Percentiles rank a stretch among this genome's conserved stretches.
These are phyloP conservation scores for Cavia aperea DNA, from an alignment of 2,113 vertebrate species.

Conservation along the genomic window DNA sequence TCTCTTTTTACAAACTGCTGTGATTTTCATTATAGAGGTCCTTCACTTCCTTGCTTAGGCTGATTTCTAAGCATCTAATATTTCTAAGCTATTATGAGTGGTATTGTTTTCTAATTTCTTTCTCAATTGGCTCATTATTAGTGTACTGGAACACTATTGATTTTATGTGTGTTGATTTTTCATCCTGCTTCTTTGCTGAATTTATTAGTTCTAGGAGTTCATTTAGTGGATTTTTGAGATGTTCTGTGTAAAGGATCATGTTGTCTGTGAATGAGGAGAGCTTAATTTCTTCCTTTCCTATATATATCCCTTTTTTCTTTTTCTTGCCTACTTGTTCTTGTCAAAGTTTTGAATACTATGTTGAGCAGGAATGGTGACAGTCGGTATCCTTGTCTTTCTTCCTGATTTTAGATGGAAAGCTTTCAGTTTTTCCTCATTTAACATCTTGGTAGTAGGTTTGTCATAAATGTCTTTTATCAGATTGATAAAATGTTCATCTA, in stretches of 20 bases:
- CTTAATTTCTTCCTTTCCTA: not conserved
- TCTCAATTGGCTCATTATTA: not conserved
- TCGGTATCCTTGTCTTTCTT: not conserved
- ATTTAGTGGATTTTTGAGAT: not conserved
- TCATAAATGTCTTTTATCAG: not conserved
- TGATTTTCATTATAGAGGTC: not conserved
- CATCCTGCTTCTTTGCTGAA: not conserved
- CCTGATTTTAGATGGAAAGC: not conserved
- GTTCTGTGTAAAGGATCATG: not conserved
- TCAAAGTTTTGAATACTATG: not conserved
- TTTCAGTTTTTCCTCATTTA: not conserved
- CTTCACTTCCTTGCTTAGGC: not conserved
- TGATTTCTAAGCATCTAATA: not conserved
- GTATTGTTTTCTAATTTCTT: not conserved
- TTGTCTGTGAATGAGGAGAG: not conserved
- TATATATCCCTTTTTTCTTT: not conserved
- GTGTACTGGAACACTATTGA: not conserved
- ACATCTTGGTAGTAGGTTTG: not conserved
- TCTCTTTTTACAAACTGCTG: not conserved
- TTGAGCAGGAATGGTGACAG: not conserved
- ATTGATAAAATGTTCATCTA: not conserved
- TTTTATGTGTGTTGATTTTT: not conserved
- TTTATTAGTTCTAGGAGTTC: not conserved
- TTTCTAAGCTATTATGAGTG: not conserved
- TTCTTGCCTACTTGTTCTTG: not conserved